A percentile compares a stretch with the other conserved stretches of the same genome.
Conservation (phyloP, 2,888 invertebrate species). For the Folsomia candida region DNA sequence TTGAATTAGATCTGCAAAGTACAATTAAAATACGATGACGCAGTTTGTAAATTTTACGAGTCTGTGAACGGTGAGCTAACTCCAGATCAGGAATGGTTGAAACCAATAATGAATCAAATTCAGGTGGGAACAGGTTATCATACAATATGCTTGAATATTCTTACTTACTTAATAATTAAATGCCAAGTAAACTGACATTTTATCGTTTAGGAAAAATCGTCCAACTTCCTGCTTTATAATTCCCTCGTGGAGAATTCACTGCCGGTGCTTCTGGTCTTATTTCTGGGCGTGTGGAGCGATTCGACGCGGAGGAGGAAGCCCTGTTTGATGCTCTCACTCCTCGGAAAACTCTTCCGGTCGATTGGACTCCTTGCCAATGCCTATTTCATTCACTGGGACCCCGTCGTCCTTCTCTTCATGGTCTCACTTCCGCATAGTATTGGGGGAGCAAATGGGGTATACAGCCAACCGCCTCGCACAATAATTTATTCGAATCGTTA, state of each 20-base stretch:
- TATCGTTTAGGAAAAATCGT: slow-evolving; percentile 40
- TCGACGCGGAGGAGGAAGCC: slow-evolving; percentile 44
- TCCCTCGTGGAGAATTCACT: slow-evolving; percentile 50
- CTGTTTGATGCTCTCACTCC: slow-evolving; percentile 42
- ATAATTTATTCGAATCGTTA: too few relatives aligned
- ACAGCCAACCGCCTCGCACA: too few relatives aligned
- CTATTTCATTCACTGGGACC: slow-evolving; percentile 47
- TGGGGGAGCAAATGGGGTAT: slow-evolving; percentile 48
- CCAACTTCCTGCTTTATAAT: slow-evolving; percentile 47
- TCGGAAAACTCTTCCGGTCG: slow-evolving; percentile 47
- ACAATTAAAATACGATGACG: slow-evolving; percentile 40
- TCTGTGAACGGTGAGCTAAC: slow-evolving; percentile 33
- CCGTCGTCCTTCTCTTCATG: slow-evolving; percentile 43
- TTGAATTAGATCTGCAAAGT: slow-evolving; percentile 44
- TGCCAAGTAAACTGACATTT: not conserved
- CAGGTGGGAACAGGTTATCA: slow-evolving; percentile 32
- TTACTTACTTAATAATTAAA: slow-evolving; percentile 5
- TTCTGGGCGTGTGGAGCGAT: slow-evolving; percentile 51
- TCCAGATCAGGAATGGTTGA: slow-evolving; percentile 33
- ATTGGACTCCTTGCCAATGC: slow-evolving; percentile 46
- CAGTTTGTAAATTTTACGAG: slow-evolving; percentile 43
- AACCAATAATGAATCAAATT: slow-evolving; percentile 45
- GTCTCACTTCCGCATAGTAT: slow-evolving; percentile 47
- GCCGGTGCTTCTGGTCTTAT: slow-evolving; percentile 49
- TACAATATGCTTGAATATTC: not conserved